These are phyloP conservation scores for Sebastolobus altivelis DNA, from an alignment of 2,797 vertebrate genomes.

Conservation along the genomic window DNA sequence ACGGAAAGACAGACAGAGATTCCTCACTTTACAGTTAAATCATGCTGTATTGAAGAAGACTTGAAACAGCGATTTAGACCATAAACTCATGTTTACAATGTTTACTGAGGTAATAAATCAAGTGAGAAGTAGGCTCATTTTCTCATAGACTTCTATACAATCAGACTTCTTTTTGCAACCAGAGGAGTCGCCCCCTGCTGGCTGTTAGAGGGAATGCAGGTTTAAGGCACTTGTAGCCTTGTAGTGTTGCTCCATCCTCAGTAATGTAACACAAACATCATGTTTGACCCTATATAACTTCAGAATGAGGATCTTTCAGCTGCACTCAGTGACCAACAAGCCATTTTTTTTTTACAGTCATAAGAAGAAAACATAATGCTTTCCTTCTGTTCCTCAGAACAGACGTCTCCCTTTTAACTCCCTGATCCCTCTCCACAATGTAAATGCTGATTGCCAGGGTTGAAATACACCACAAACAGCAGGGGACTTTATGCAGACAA, in stretches of 20 bases:
- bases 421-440: constrained; percentile 14
- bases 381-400: constrained; percentile 16
- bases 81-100: no score
- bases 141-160: no score
- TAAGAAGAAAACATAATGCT: constrained; percentile 9
- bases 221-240: background rate
- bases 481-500: constrained; percentile 35
- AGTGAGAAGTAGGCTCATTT: no score
- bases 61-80: no score
- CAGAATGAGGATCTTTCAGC: constrained; percentile 13
- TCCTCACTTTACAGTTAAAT: no score
- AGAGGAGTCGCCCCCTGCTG: no score
- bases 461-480: constrained; percentile 52
- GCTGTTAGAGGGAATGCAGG: background rate
- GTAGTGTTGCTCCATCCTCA: constrained; percentile 1
- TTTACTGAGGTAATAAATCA: no score
- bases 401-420: constrained; percentile 1
- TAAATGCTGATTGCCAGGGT: constrained; percentile 32
- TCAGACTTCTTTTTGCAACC: no score
- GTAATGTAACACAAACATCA: background rate
- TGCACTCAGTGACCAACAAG: constrained; percentile 8
- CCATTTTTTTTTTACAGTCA: constrained; percentile 9
- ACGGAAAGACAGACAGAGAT: no score
- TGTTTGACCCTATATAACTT: constrained; percentile 7
- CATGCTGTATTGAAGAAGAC: no score